A percentile compares a stretch with the other conserved stretches of the same genome.
phyloP scores from a whole-genome alignment of 2,888 invertebrate species.

The Lissonota sp. region DNA sequence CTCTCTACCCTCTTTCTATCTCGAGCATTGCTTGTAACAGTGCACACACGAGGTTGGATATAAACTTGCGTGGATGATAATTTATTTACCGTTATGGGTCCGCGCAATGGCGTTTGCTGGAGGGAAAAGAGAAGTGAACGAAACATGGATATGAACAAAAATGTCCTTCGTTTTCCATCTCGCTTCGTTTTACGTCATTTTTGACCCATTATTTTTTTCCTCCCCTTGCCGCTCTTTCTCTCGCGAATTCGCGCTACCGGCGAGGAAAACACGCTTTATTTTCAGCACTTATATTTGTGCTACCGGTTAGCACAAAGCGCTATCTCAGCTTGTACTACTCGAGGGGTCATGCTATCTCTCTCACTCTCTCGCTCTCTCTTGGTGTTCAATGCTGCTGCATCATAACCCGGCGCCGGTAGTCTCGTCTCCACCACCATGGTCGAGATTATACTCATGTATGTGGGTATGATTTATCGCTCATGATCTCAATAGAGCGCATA shows the following conservation, averaged over 20 bases:
- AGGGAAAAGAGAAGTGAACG: conserved; percentile 26
- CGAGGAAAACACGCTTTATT: conserved; percentile 19
- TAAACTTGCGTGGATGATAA: conserved; percentile 67
- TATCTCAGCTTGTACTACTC: conserved; percentile 51
- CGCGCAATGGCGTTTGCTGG: conserved; percentile 52
- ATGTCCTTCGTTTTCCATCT: conserved; percentile 60
- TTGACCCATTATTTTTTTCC: neutral
- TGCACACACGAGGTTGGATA: conserved; percentile 51
- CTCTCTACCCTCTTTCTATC: conserved; percentile 24
- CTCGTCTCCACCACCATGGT: conserved; percentile 32
- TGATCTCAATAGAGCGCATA: too few species aligned
- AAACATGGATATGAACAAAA: conserved; percentile 58
- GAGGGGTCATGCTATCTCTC: conserved; percentile 43
- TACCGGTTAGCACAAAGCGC: conserved; percentile 18
- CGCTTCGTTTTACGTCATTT: conserved; percentile 14
- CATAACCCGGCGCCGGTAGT: conserved; percentile 29
- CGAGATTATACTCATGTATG: too few species aligned
- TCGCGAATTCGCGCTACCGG: neutral
- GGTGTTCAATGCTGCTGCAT: conserved; percentile 5
- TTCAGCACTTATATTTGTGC: neutral
- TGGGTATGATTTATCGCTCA: too few species aligned
- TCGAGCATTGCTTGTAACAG: conserved; percentile 42
- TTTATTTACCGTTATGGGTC: conserved; percentile 69
- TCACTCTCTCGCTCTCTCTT: conserved; percentile 1
- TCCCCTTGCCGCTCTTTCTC: conserved; percentile 3